phyloP scores from a whole-genome alignment of 2,797 vertebrate species.

The Leptatherina wallacei region DNA sequence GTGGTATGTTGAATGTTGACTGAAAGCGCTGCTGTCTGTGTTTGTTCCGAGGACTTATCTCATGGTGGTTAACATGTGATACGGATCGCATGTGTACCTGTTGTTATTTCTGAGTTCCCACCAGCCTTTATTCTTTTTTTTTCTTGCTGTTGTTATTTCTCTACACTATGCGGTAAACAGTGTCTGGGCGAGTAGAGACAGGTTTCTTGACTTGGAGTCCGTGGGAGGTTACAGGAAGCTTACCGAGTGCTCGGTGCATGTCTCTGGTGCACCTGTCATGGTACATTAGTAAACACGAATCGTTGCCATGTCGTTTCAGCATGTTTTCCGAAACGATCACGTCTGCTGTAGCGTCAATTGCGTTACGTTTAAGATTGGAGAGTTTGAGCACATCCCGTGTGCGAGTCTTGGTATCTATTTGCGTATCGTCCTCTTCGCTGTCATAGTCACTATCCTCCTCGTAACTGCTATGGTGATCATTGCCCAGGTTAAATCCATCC shows the following conservation, averaged over 20 bases:
- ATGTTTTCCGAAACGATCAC: neutral
- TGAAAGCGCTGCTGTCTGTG: too few relatives aligned
- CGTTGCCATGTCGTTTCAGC: neutral
- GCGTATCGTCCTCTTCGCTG: accelerated
- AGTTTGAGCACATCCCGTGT: accelerated
- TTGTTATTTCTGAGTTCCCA: neutral
- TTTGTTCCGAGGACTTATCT: too few relatives aligned
- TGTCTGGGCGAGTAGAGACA: too few relatives aligned
- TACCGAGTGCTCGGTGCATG: neutral
- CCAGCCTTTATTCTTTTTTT: neutral
- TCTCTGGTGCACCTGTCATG: neutral
- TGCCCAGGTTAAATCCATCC: too few relatives aligned
- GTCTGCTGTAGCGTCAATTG: neutral
- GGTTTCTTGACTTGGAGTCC: neutral
- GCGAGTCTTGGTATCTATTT: neutral
- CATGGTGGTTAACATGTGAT: too few relatives aligned
- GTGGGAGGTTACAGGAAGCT: neutral
- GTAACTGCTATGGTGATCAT: accelerated
- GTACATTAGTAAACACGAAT: constrained; percentile 33
- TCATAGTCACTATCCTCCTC: accelerated
- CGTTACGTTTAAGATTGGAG: neutral
- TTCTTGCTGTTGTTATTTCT: neutral
- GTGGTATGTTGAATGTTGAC: too few relatives aligned
- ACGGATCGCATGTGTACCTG: too few relatives aligned
- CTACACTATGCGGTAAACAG: neutral